Evolutionary conservation across 2,113 vertebrate genomes (phyloP), one percentile per base, ranked within the genome.

Genomic region (Rhea pennata): DNA sequence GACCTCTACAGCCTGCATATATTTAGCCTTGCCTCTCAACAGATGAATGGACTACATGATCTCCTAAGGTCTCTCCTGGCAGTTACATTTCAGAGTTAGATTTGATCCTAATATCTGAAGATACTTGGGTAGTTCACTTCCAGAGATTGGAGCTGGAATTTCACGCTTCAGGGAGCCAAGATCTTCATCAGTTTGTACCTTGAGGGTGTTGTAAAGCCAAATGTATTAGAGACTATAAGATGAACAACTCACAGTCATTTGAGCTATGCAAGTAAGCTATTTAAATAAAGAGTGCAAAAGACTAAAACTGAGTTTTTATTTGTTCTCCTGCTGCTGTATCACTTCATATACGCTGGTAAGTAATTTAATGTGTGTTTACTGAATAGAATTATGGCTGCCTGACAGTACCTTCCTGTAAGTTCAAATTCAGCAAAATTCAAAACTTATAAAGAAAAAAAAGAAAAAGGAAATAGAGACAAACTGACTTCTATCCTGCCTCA

Each of bases 111-210:
- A 5, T 0, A 0, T 36, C 80, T 72, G n/a, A 70, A 58, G 31
- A 33, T 58, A 10, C 19, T 58, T 31, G 31, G 31, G n/a, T 26
- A 61, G 70, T 54, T 72, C 0, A 1, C 14, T 67, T 88, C 16
- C 40, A 23, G 22, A 67, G 40, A 27, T 36, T 70, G 29, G n/a
- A 80, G 67, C 26, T 71, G 31, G 46, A 69, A 81, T 62, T 85
- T 62, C 59, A 58, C 12, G 22, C 7, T 16, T 53, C 0, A 1
- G 27, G 29, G 62, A 67, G 62, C 9, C 12, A 2, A 0, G 31
- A 56, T 46, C 40, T 72, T 80, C 77, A 58, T 26, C n/a, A 46
- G 23, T 29, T 76, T 46, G 9, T 39, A 36, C 20, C 15, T 31
- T 46, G 20, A 74, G 8, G 39, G 23, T 39, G 19, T 26, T 77